Evolutionary conservation across 2,888 invertebrate species (phyloP), one percentile per base, ranked within the genome.

Genomic region (Onthophagus sagittarius): DNA sequence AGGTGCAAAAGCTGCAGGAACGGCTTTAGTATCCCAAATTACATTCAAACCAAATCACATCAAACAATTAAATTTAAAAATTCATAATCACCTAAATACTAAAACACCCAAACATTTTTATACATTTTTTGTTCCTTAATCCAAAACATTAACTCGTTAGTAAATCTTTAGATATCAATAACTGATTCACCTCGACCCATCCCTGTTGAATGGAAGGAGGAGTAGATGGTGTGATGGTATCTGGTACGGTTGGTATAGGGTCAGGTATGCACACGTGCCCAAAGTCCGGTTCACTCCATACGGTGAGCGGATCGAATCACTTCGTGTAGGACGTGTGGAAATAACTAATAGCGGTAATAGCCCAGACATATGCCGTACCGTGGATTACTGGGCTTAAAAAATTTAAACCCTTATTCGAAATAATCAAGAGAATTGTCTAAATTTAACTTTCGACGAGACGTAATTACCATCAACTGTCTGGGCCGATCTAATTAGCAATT

Each of bases 321-420:
- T 71, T 67, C 71, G 72, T 77, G 75, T 77, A 77, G 75, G 83
- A 83, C 83, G 76, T 76, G 76, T 76, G 76, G 76, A 76, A 76
- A 76, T 76, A 76, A 76, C 76, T 76, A 76, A 76, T 76, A 74
- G 76, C 76, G 67, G 76, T 76, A 76, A 76, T 76, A 76, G 76
- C 73, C 74, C 65, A 67, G 74, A 74, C 71, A 76, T 74, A 76
- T 76, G 39, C 9, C 39, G 6, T 11, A 11, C 39, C 39, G 11
- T 7, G 39, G 5, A 53, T 53, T 23, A 23, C 23, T 23, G 23
- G 23, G 23, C 23, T 23, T 23, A 53, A 53, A 7, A 53, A 53
- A 53, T 53, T 53, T 7, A 53, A 7, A 53, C 11, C 39, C 39
- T 9, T 23, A 23, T 23, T 23, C 39, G 7, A 53, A 53, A 53